Percentiles rank a stretch among this genome's conserved stretches.
Evolutionary conservation across 2,113 vertebrate genomes (phyloP).

Genomic region (Amphilophus citrinellus): DNA sequence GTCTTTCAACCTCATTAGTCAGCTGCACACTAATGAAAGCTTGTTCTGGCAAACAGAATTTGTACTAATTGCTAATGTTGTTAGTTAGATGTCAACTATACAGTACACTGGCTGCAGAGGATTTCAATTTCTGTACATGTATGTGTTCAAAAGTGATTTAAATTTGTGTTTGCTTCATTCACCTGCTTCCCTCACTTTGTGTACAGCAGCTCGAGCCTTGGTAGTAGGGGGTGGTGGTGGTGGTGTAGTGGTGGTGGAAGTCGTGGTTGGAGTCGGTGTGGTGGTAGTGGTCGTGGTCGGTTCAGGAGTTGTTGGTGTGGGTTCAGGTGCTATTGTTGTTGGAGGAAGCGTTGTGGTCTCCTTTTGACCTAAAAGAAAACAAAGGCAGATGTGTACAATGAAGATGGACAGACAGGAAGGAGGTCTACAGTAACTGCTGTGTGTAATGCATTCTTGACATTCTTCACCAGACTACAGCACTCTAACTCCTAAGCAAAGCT

Average conservation of each 20-base stretch:
- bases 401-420: constrained; percentile 43
- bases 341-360: constrained; percentile 65
- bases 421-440: constrained; percentile 50
- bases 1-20: constrained; percentile 49
- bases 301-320: constrained; percentile 66
- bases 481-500: constrained; percentile 28
- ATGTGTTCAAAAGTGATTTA: background rate
- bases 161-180: constrained; percentile 21
- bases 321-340: constrained; percentile 61
- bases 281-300: constrained; percentile 66
- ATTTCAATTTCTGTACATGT: constrained; percentile 23
- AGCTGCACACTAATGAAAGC: constrained; percentile 52
- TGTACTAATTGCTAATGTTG: constrained; percentile 32
- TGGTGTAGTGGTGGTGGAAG: constrained; percentile 52
- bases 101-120: background rate
- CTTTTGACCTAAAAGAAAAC: constrained; percentile 74
- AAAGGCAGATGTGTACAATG: constrained; percentile 16
- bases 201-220: constrained; percentile 76
- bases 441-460: constrained; percentile 72
- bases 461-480: constrained; percentile 37
- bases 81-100: constrained; percentile 7
- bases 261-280: constrained; percentile 58
- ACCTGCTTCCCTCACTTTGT: constrained; percentile 88
- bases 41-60: constrained; percentile 28
- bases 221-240: constrained; percentile 63